Evolutionary conservation across 2,797 vertebrate genomes (phyloP), one percentile per base, ranked within the genome.

Genomic region (Acrocephalus scirpaceus): DNA sequence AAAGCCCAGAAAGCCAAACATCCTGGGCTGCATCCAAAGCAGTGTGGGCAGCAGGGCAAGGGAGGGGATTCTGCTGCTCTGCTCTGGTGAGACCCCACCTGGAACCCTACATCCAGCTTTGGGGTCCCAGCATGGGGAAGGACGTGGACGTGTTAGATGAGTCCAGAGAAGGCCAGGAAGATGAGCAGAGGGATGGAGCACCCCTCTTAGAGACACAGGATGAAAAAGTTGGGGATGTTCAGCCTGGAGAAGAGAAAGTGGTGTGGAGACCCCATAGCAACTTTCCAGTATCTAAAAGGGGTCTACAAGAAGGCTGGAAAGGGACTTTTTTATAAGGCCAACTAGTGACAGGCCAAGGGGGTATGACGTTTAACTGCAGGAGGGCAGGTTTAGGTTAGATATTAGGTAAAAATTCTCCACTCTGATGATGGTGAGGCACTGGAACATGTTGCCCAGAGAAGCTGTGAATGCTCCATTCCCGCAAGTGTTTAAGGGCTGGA

Each of bases 101-200:
- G 38, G 32, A 64, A 8, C 12, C 4, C 42, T 70, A 36, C 38
- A 40, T 7, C 44, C 51, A 30, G 29, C 51, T 22, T 65, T 38
- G 42, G 38, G 36, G 2, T 6, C 29, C 5, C 57, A 30, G 51
- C 38, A 26, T 26, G 45, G 51, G 51, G 44, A 5, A 38, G 17
- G 17, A 30, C 23, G 11, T 1, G 4, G 22, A 44, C 0, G 19
- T 44, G 16, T 1, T 62, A 5, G 23, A 51, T 1, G 13, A 30
- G 12, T 76, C 23, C n/a, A 40, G 44, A 83, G 32, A 9, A 50
- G 16, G 42, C 50, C 23, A 44, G 22, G 7, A 70, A 64, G 38
- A 16, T 40, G 29, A 26, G 15, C 23, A 64, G 32, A 9, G 14
- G 32, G 14, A 25, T 34, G 25, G 20, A 45, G 20, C 12, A 45